Evolutionary conservation across 53 echinoderm and acorn worm species (phyloP).

Genomic region (Crossaster papposus): DNA sequence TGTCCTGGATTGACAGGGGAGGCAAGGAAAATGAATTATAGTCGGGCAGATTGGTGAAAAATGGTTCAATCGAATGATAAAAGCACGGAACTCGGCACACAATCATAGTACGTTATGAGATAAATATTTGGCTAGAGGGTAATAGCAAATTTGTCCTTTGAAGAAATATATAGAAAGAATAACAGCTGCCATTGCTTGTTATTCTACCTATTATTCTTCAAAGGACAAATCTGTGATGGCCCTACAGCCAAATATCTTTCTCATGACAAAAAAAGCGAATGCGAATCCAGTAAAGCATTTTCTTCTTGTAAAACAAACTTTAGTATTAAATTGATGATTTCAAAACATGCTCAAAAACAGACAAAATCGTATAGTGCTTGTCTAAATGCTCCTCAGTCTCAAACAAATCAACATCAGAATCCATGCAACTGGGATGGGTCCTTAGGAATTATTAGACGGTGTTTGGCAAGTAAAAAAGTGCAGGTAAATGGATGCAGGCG

Average conservation of each 20-base stretch:
- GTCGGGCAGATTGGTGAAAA: not conserved
- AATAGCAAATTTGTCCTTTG: no score
- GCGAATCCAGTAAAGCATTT: not conserved
- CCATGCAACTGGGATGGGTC: constrained; percentile 13
- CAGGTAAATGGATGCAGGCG: not conserved
- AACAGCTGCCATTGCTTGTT: no score
- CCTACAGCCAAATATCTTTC: no score
- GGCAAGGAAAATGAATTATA: not conserved
- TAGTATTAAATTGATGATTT: not conserved
- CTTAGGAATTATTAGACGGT: not conserved
- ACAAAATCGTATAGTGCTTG: not conserved
- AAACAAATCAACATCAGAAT: not conserved
- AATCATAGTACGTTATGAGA: no score
- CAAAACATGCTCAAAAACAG: not conserved
- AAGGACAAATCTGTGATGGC: no score
- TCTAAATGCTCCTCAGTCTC: not conserved
- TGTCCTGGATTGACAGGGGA: not conserved
- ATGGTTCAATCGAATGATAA: no score
- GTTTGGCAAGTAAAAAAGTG: not conserved
- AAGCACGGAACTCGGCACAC: no score
- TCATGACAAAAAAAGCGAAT: no score
- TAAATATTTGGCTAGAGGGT: no score
- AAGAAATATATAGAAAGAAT: no score
- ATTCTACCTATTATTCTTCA: no score
- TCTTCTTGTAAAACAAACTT: no score